These are phyloP conservation scores for Akabosia matsudoensis DNA, from an alignment of 1,140 invertebrate genomes.

Conservation along the genomic window DNA sequence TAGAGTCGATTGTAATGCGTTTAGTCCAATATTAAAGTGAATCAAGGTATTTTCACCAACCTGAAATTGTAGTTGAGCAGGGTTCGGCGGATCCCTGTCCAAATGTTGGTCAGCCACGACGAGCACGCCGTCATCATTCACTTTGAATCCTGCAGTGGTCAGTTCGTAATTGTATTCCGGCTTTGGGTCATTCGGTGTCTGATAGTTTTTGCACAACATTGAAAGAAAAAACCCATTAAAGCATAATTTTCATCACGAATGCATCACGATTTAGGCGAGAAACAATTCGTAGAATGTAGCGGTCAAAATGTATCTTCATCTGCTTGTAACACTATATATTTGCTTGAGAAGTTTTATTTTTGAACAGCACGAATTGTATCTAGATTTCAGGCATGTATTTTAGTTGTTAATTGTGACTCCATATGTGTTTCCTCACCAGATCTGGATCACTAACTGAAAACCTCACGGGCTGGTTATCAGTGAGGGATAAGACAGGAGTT, in stretches of 20 bases:
- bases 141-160: conserved; percentile 76
- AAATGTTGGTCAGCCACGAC: conserved; percentile 73
- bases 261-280: conserved; percentile 16
- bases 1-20: too few relatives aligned
- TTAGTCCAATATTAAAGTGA: too few relatives aligned
- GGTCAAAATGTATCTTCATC: too few relatives aligned
- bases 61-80: conserved; percentile 76
- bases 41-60: too few relatives aligned
- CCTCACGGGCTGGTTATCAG: conserved; percentile 62
- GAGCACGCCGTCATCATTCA: conserved; percentile 68
- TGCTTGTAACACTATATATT: too few relatives aligned
- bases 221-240: conserved; percentile 25
- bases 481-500: conserved; percentile 68
- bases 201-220: conserved; percentile 26
- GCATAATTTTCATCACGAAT: conserved; percentile 3
- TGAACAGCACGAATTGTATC: too few relatives aligned
- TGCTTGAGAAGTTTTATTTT: too few relatives aligned
- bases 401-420: too few relatives aligned
- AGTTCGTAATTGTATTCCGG: conserved; percentile 76
- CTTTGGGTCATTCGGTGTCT: conserved; percentile 66
- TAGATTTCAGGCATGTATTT: too few relatives aligned
- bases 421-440: too few relatives aligned
- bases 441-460: conserved; percentile 76
- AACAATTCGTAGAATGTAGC: too few relatives aligned
- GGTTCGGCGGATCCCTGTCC: conserved; percentile 81